Evolutionary conservation across 2,113 vertebrate genomes (phyloP).

Genomic region (Chaenogobius annularis): DNA sequence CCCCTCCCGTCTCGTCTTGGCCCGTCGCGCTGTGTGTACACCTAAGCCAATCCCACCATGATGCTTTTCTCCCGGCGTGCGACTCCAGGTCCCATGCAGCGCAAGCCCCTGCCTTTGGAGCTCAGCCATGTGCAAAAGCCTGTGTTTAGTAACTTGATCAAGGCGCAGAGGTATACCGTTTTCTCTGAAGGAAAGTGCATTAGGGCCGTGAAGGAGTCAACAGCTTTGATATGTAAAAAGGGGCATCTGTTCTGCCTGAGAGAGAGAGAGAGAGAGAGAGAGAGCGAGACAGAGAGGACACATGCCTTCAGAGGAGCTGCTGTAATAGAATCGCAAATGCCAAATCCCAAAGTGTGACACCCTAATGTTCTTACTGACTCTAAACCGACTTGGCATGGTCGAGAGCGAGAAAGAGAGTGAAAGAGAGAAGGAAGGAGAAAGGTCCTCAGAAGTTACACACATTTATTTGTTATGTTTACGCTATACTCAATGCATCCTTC

Average conservation of each 20-base stretch:
- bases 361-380: slow-evolving; percentile 70
- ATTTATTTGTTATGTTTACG: not conserved
- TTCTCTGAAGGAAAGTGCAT: slow-evolving; percentile 73
- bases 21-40: slow-evolving; percentile 56
- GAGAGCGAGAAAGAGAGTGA: slow-evolving; percentile 27
- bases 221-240: slow-evolving; percentile 77
- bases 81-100: slow-evolving; percentile 64
- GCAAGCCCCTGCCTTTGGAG: slow-evolving; percentile 69
- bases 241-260: slow-evolving; percentile 67
- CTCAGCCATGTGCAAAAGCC: slow-evolving; percentile 69
- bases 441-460: not conserved
- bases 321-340: slow-evolving; percentile 73
- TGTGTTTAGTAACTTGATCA: slow-evolving; percentile 74
- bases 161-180: slow-evolving; percentile 62
- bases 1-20: slow-evolving; percentile 41
- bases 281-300: slow-evolving; percentile 46
- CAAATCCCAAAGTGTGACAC: slow-evolving; percentile 73
- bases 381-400: slow-evolving; percentile 57
- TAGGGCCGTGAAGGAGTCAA: slow-evolving; percentile 73
- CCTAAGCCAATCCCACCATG: slow-evolving; percentile 69
- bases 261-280: not conserved
- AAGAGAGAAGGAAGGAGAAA: slow-evolving; percentile 20
- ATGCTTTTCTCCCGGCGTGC: slow-evolving; percentile 60
- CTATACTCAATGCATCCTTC: not conserved
- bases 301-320: slow-evolving; percentile 52